These are phyloP conservation scores for Rostratula benghalensis DNA, from an alignment of 2,113 vertebrate genomes.

Conservation along the genomic window DNA sequence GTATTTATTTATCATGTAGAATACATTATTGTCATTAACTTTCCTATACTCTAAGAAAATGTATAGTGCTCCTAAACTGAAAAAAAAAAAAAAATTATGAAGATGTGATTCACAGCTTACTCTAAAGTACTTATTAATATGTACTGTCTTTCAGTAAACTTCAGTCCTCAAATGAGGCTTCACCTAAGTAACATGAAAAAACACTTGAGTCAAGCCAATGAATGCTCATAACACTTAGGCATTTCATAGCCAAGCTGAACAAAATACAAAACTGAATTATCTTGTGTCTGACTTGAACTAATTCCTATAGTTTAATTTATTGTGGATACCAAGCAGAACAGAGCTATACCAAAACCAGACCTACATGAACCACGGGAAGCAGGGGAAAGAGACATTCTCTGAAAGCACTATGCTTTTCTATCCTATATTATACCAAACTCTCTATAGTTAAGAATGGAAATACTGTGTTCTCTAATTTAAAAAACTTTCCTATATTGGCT, in stretches of 20 bases:
- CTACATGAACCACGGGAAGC: background rate
- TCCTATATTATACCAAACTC: background rate
- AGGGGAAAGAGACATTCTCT: background rate
- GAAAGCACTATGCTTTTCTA: background rate
- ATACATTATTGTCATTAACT: background rate
- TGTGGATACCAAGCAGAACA: background rate
- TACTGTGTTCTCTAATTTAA: background rate
- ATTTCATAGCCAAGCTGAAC: background rate
- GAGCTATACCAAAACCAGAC: background rate
- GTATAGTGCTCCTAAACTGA: background rate
- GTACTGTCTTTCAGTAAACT: background rate
- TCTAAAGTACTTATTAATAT: background rate
- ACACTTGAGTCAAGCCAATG: background rate
- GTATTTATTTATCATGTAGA: background rate
- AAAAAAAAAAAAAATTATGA: background rate
- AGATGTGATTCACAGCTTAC: background rate
- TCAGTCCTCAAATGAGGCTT: background rate
- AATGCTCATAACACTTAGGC: background rate
- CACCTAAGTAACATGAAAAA: background rate
- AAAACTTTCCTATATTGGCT: background rate
- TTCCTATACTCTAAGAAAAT: background rate
- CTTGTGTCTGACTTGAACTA: background rate
- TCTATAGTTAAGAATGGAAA: background rate
- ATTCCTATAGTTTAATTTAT: background rate
- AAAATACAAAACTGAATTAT: background rate